These are phyloP conservation scores for Paratilapia polleni DNA, from an alignment of 2,113 vertebrate species.

Conservation along the genomic window DNA sequence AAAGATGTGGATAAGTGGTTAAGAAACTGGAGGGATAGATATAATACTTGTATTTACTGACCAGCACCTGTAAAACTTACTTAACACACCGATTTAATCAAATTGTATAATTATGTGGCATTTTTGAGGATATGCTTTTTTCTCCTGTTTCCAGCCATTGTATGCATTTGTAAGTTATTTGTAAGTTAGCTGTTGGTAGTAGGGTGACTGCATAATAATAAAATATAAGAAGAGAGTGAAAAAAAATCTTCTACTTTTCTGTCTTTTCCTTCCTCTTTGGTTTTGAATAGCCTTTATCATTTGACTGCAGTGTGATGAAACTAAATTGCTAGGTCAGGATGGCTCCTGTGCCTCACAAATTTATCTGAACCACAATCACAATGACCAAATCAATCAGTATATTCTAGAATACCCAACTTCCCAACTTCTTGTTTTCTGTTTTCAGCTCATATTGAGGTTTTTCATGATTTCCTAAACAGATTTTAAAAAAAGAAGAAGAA, in stretches of 20 bases:
- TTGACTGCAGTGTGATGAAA: neutral
- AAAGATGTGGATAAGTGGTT: neutral
- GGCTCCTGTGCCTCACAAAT: neutral
- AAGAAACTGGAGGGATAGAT: too few relatives aligned
- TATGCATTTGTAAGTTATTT: neutral
- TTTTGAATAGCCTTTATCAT: neutral
- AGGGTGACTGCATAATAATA: neutral
- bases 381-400: neutral
- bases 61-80: neutral
- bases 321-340: neutral
- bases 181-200: neutral
- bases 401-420: neutral
- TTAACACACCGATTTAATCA: neutral
- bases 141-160: neutral
- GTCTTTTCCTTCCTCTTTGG: neutral
- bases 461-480: slow-evolving; percentile 46
- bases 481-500: slow-evolving; percentile 22
- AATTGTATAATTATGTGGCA: neutral
- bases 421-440: neutral
- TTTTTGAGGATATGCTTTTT: too few relatives aligned
- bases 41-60: neutral
- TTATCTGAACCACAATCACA: slow-evolving; percentile 2
- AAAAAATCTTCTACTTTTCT: neutral
- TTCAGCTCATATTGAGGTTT: neutral
- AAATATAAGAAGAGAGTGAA: neutral